These are phyloP conservation scores for Pteruthius melanotis DNA, from an alignment of 2,113 vertebrate genomes.

Conservation along the genomic window DNA sequence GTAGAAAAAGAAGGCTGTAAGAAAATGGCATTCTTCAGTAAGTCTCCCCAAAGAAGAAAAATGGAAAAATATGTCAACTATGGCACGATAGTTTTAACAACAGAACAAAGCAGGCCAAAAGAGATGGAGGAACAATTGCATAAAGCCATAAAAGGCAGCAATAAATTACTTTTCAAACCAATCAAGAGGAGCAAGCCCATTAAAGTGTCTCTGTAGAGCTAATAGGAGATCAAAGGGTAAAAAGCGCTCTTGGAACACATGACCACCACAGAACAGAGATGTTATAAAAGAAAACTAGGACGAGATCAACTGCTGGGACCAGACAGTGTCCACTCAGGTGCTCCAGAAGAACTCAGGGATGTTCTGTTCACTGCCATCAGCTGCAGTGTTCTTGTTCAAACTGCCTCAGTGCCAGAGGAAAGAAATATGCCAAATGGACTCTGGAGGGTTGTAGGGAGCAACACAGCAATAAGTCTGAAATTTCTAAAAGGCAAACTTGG, in stretches of 20 bases:
- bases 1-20: neutral
- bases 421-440: neutral
- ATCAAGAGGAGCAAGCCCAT: neutral
- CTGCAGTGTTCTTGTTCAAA: neutral
- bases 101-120: neutral
- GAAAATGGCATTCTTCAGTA: neutral
- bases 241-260: neutral
- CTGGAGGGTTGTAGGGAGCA: neutral
- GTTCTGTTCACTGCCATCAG: neutral
- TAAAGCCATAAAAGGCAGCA: neutral
- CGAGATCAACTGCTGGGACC: neutral
- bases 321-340: neutral
- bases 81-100: neutral
- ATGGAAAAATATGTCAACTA: neutral
- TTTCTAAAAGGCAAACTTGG: neutral
- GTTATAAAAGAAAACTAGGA: neutral
- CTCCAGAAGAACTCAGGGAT: neutral
- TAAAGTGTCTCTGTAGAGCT: neutral
- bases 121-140: neutral
- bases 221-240: neutral
- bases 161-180: constrained; percentile 2
- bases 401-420: neutral
- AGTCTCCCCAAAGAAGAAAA: neutral
- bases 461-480: accelerated
- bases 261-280: neutral